Conservation (phyloP, 2,113 vertebrate species). For the Brienomyrus brachyistius region DNA sequence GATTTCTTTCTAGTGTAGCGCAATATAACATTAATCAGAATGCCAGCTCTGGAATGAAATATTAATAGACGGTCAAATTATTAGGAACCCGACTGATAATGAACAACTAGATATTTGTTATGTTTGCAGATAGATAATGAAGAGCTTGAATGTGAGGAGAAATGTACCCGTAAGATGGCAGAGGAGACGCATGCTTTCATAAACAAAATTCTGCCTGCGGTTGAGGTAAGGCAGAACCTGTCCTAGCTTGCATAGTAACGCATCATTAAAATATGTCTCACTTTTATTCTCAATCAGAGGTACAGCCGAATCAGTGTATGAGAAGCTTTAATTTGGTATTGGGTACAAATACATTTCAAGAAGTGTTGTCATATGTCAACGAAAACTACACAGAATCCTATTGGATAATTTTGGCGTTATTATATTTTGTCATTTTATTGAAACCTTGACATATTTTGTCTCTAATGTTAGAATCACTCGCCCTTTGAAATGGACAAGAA, state of each 20-base stretch:
- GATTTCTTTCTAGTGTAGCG: neutral
- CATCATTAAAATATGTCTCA: neutral
- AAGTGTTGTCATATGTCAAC: neutral
- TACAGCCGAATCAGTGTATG: neutral
- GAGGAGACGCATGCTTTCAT: slow-evolving; percentile 38
- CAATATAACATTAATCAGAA: neutral
- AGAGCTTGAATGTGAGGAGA: slow-evolving; percentile 41
- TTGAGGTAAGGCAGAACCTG: slow-evolving; percentile 18
- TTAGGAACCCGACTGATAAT: neutral
- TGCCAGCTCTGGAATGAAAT: neutral
- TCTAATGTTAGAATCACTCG: slow-evolving; percentile 3
- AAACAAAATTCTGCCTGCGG: slow-evolving; percentile 32
- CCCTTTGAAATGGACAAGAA: neutral
- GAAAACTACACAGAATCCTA: neutral
- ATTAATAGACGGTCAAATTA: neutral
- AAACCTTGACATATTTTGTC: neutral
- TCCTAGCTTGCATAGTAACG: neutral
- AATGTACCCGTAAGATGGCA: slow-evolving; percentile 46
- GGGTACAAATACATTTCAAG: neutral
- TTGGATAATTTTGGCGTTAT: neutral
- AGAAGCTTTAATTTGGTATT: neutral
- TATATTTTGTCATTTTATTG: neutral
- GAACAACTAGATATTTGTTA: neutral
- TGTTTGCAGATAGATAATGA: slow-evolving; percentile 53
- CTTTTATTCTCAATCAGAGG: neutral